Evolutionary conservation across 2,113 vertebrate species (phyloP), one percentile per base, ranked within the genome.

Genomic region (Oreochromis niloticus): DNA sequence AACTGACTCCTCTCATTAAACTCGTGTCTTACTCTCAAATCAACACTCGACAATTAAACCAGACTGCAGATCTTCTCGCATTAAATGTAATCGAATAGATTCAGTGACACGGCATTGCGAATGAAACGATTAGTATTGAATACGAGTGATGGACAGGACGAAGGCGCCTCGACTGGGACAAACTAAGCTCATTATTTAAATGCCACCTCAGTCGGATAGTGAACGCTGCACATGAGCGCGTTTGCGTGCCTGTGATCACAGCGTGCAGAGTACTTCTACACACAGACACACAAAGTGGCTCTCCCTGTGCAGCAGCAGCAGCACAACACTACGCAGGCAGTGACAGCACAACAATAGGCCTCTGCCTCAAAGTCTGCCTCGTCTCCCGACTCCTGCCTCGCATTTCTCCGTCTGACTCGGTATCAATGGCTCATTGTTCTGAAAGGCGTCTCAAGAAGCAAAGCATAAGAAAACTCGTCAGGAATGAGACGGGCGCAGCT

Each of bases 181-280:
- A 87, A 93, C 91, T 95, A 94, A 96, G 95, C 94, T 96, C 93
- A 95, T 95, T 95, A 95, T 92, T 95, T 92, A 95, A 96, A 96
- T 95, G 91, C 92, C 94, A 95, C 86, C 93, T 90, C 93, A 87
- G 92, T 92, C 39, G 79, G 90, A 93, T 82, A 48, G 89, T 81
- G 89, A 90, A 27, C 89, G 87, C 86, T 88, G 89, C 55, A 55
- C 50, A n/a, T 90, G 39, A 88, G 83, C 24, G 50, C 9, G 55
- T 68, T 81, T 71, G 48, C 48, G 82, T 57, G 84, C 27, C 50
- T 19, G 71, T 41, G 86, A 89, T 90, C 84, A 82, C 9, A 86
- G 68, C 63, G 85, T n/a, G 83, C 89, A 87, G 90, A 91, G 89
- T 80, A 48, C 73, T 82, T 88, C 82, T 36, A 91, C 88, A 93